phyloP scores from a whole-genome alignment of 2,797 vertebrate species.

The Hephaestus fuliginosus region DNA sequence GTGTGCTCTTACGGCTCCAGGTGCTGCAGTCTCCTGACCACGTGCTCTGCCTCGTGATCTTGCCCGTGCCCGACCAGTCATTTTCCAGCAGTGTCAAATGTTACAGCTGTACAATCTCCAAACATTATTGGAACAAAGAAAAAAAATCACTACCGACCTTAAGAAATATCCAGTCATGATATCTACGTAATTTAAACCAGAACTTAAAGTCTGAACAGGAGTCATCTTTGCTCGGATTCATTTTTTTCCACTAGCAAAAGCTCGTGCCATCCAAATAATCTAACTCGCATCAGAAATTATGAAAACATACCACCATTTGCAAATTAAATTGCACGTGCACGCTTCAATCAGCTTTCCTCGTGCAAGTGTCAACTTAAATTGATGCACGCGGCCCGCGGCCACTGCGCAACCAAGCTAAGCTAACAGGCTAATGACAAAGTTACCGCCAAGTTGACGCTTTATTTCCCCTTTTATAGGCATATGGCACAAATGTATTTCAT shows the following conservation, averaged over 20 bases:
- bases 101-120: neutral
- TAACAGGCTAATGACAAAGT: too few species aligned
- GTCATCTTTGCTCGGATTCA: too few species aligned
- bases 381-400: neutral
- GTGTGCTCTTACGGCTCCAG: slow-evolving; percentile 71
- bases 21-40: slow-evolving; percentile 75
- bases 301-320: too few species aligned
- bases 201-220: neutral
- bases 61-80: slow-evolving; percentile 91
- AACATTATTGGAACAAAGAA: too few species aligned
- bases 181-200: too few species aligned
- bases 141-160: too few species aligned
- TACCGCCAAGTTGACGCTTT: neutral
- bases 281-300: neutral
- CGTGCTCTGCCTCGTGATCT: slow-evolving; percentile 90
- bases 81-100: slow-evolving; percentile 42
- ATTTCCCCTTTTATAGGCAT: too few species aligned
- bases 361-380: neutral
- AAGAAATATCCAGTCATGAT: too few species aligned
- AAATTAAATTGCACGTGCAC: neutral
- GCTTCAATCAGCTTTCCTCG: too few species aligned
- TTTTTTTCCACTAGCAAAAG: neutral
- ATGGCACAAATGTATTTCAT: fast-evolving
- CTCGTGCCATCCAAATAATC: neutral
- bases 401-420: neutral